Base-by-base conservation (phyloP, 2,797 vertebrate species). In the Esox masquinongy region DNA sequence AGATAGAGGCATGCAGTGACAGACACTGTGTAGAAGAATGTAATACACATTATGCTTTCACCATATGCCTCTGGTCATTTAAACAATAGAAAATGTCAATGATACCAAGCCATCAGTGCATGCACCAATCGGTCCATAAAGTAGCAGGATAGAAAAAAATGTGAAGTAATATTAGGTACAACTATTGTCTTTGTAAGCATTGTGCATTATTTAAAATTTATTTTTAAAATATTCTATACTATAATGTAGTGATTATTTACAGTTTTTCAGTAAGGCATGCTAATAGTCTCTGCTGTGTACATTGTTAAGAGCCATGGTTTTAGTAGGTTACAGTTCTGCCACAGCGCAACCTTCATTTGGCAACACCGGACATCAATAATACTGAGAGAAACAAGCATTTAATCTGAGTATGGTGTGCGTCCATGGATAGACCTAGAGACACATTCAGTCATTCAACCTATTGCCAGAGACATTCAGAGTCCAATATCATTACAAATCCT, bases 221-320 rank as follows among this genome's bases (percentile, higher is more conserved):
- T 26, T 22, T 61, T n/a, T 77, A 84, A 84, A 47, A 69, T 53
- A 80, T 73, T 79, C 76, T 5, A 74, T n/a, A 83, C 51, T 87
- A 80, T 80, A 79, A 84, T 84, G 84, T 87, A 69, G 81, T 87
- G 66, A 72, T 81, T 82, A 76, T 85, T 79, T 82, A 84, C 81
- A 85, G 39, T 34, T 0, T 31, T 43, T 29, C 56, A 61, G 73
- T 89, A 89, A 90, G 87, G 87, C 87, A 90, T 88, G 88, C 85
- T 74, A 63, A 81, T 83, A 72, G 74, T 78, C 50, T 72, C 79
- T 79, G 76, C 73, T 68, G 80, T 39, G 17, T 39, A 53, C 66
- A 4, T 72, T 71, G 59, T 14, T 5, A 0, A 75, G 70, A 68
- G 75, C 67, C 75, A 71, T 11, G 56, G 72, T 77, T 79, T 78